Evolutionary conservation across 2,797 vertebrate genomes (phyloP).

Genomic region (Ctenopoma multispine): DNA sequence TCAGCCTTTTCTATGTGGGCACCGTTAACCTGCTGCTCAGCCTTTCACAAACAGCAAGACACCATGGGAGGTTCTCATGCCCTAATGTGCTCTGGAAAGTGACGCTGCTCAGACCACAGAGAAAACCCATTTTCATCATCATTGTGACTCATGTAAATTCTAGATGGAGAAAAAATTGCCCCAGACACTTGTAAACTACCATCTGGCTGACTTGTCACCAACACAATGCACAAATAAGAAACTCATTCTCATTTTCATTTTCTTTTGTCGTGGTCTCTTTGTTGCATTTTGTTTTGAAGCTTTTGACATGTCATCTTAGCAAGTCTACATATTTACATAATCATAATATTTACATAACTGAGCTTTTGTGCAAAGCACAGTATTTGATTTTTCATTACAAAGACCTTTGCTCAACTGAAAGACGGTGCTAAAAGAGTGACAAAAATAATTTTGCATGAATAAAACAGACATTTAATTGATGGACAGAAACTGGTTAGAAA

Average conservation of each 20-base stretch:
- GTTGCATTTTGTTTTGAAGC: constrained; percentile 46
- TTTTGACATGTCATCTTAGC: constrained; percentile 39
- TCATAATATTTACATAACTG: constrained; percentile 44
- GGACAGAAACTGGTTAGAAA: neutral
- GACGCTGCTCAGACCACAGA: constrained; percentile 50
- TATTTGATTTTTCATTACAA: constrained; percentile 4
- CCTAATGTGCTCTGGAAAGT: constrained; percentile 72
- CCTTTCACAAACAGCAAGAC: constrained; percentile 63
- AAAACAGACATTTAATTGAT: neutral
- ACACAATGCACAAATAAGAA: constrained; percentile 58
- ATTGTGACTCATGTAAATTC: constrained; percentile 68
- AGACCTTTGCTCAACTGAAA: constrained; percentile 27
- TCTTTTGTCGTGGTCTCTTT: constrained; percentile 45
- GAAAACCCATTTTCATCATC: constrained; percentile 75
- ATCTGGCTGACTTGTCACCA: constrained; percentile 63
- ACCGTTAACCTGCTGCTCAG: constrained; percentile 78
- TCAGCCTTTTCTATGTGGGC: constrained; percentile 62
- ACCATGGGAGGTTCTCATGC: constrained; percentile 60
- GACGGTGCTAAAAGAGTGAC: neutral
- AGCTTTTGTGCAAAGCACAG: constrained; percentile 11
- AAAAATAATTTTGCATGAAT: neutral
- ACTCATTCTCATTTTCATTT: constrained; percentile 47
- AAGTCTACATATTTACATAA: constrained; percentile 53
- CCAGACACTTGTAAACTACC: constrained; percentile 64
- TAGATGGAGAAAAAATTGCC: constrained; percentile 39